Base-by-base conservation (phyloP, 2,797 vertebrate species). In the Pangasius sanitwongsei region DNA sequence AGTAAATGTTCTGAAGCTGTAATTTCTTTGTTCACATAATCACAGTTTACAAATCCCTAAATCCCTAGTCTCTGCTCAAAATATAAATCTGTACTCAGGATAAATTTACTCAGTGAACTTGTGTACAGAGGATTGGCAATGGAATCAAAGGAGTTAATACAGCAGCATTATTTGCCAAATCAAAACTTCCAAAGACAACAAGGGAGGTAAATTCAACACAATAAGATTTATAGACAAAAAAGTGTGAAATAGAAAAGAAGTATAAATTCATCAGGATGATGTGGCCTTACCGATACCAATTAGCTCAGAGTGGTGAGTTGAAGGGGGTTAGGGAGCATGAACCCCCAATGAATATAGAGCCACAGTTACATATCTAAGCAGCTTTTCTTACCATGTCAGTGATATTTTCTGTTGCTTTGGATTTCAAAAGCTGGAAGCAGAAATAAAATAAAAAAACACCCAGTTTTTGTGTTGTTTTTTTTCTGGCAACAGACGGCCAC, bases 11-110 rank as follows among this genome's bases (percentile, higher is more conserved):
- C 50, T 50, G 28, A 25, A 50, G 6, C 16, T 48, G 4, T 75
- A 78, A 77, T 65, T 57, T 31, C 44, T 69, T 67, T 67, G 78
- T 63, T 83, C 23, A 44, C 13, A 50, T 78, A 78, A n/a, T 53
- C 25, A 81, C n/a, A 23, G n/a, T 81, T 81, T 61, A 82, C 3
- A 75, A 31, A 74, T 88, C 4, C 6, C 63, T 25, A 81, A 41
- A 41, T 41, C 41, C 41, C 69, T 34, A 0, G 2, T 87, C 53
- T 41, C 25, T 28, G 41, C 12, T 53, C 16, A 69, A 82, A 82
- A 59, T 23, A 82, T 82, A 82, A 37, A 82, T 82, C 41, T 61
- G 20, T 6, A 25, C 55, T 81, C 50, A 57, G 34, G 53, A 57
- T 81, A 57, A 82, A 59, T 59, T 37, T 82, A 41, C 20, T 61